Percentiles rank a stretch among this genome's conserved stretches.
Conservation (phyloP, 2,113 vertebrate species). For the Myotis brandtii region DNA sequence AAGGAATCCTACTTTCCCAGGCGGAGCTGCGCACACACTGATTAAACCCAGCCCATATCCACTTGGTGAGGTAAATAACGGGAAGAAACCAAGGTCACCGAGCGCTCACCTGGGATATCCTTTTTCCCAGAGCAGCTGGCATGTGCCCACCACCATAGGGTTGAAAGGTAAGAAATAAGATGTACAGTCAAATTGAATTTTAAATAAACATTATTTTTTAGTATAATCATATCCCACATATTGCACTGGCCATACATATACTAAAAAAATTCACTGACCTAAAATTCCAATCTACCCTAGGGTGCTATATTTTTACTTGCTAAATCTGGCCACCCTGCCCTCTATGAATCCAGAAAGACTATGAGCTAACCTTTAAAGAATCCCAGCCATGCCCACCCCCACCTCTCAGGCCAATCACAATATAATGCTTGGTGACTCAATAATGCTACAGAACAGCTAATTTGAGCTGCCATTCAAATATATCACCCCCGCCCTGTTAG, state of each 20-base stretch:
- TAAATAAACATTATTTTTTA: background rate
- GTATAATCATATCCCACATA: background rate
- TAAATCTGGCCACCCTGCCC: background rate
- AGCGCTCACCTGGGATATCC: background rate
- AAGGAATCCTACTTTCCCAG: background rate
- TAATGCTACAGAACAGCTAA: background rate
- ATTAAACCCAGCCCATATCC: background rate
- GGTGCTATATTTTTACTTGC: background rate
- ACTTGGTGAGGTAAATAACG: background rate
- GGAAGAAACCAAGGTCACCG: background rate
- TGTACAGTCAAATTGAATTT: background rate
- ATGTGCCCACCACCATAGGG: too few species aligned
- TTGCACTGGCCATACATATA: background rate
- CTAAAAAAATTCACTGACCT: background rate
- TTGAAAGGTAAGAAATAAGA: background rate
- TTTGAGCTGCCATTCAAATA: background rate
- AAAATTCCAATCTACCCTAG: background rate
- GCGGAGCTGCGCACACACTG: background rate
- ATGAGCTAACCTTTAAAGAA: background rate
- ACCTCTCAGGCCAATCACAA: background rate
- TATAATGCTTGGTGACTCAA: background rate
- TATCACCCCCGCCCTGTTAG: background rate
- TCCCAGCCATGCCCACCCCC: too few species aligned
- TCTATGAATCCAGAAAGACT: background rate
- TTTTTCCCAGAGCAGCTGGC: background rate